phyloP scores from a whole-genome alignment of 2,113 vertebrate species.

The Sapajus apella region DNA sequence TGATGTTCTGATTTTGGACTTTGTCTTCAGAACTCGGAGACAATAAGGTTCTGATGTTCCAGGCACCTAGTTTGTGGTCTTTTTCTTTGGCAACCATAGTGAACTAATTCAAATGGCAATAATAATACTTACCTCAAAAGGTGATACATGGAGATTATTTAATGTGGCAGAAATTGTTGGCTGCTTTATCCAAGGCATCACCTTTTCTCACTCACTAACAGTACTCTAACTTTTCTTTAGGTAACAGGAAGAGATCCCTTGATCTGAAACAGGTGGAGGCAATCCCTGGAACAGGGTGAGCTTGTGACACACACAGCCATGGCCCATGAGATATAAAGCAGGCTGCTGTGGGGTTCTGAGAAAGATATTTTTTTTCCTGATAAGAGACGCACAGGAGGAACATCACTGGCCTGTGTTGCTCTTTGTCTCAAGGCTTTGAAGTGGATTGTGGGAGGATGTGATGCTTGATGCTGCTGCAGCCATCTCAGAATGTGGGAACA shows the following conservation, averaged over 20 bases:
- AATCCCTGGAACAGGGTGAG: neutral
- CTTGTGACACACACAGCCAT: neutral
- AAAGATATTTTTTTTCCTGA: neutral
- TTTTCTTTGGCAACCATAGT: neutral
- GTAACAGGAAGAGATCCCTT: neutral
- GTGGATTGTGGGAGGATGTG: neutral
- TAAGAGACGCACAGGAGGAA: neutral
- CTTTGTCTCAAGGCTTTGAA: neutral
- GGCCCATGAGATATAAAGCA: neutral
- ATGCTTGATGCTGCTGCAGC: neutral
- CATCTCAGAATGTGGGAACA: neutral
- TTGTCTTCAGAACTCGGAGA: neutral
- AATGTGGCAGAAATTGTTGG: neutral
- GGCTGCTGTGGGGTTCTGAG: neutral
- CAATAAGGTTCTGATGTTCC: neutral
- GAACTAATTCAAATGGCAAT: neutral
- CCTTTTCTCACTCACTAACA: neutral
- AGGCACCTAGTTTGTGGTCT: neutral
- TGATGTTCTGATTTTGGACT: neutral
- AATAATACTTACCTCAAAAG: neutral
- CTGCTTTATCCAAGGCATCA: neutral
- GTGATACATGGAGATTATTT: neutral
- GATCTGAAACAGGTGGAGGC: neutral
- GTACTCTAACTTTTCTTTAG: neutral
- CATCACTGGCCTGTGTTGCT: neutral